Conservation (phyloP, 2,113 vertebrate species). For the Coracopsis vasa region DNA sequence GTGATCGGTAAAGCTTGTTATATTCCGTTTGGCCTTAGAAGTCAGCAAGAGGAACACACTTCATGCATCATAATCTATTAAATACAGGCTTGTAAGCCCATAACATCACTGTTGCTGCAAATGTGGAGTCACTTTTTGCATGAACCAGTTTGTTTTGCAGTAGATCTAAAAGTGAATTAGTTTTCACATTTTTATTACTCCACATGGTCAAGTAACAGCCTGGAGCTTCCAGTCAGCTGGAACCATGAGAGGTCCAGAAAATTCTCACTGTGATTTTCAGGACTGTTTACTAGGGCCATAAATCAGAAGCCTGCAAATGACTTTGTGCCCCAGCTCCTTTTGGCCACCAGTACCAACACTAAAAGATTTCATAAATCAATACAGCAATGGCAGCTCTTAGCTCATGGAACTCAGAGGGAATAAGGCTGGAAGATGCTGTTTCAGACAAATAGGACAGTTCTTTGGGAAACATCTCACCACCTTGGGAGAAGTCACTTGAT, state of each 20-base stretch:
- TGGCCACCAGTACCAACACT: not conserved
- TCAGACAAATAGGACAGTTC: not conserved
- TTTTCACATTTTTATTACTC: conserved; percentile 47
- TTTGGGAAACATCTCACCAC: not conserved
- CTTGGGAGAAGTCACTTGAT: not conserved
- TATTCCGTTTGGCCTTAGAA: not conserved
- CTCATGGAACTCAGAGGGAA: not conserved
- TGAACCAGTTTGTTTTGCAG: conserved; percentile 23
- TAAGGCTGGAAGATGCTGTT: not conserved
- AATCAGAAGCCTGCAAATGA: conserved; percentile 32
- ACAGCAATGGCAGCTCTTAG: not conserved
- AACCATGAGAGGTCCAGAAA: not conserved
- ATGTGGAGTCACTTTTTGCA: not conserved
- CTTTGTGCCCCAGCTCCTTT: conserved; percentile 6
- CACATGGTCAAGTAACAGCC: conserved; percentile 4
- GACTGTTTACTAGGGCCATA: not conserved
- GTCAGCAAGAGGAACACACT: not conserved
- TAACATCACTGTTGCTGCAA: not conserved
- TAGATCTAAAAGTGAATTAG: conserved; percentile 29
- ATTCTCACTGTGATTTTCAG: conserved; percentile 15
- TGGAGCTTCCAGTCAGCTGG: conserved; percentile 13
- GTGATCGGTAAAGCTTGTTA: not conserved
- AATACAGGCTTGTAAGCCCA: not conserved
- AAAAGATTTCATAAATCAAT: not conserved
- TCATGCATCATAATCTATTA: not conserved